phyloP scores from a whole-genome alignment of 2,797 vertebrate genomes.

The Chelonia mydas region DNA sequence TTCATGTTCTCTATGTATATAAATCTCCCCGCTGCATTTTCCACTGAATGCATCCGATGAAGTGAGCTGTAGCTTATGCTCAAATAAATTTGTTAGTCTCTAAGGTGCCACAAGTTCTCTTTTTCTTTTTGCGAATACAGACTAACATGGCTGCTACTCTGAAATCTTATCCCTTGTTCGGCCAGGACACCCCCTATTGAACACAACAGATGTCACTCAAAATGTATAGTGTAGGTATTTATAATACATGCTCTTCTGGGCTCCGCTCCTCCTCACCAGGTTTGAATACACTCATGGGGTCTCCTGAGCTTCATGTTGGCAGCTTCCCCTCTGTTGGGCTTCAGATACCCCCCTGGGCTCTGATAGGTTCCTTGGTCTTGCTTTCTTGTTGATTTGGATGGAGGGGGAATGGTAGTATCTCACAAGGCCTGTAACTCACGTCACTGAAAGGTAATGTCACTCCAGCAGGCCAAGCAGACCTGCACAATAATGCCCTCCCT shows the following conservation, averaged over 20 bases:
- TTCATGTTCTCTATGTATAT: no score
- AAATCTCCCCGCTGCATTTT: no score
- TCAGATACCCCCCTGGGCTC: not conserved
- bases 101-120: no score
- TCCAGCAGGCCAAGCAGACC: not conserved
- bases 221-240: not conserved
- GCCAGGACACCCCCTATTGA: no score
- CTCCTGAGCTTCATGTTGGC: not conserved
- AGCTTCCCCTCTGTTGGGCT: not conserved
- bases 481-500: not conserved
- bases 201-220: not conserved
- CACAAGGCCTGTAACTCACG: not conserved
- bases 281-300: not conserved
- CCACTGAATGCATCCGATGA: no score
- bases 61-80: no score
- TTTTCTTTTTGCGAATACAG: no score
- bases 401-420: not conserved
- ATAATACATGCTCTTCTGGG: rapidly evolving
- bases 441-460: rapidly evolving
- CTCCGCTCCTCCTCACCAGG: not conserved
- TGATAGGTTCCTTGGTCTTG: not conserved
- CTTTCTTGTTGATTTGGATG: not conserved
- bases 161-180: not conserved
- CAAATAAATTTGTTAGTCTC: no score
- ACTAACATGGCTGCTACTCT: no score